Conservation (phyloP, 2,113 vertebrate genomes). For the Catagonus wagneri region DNA sequence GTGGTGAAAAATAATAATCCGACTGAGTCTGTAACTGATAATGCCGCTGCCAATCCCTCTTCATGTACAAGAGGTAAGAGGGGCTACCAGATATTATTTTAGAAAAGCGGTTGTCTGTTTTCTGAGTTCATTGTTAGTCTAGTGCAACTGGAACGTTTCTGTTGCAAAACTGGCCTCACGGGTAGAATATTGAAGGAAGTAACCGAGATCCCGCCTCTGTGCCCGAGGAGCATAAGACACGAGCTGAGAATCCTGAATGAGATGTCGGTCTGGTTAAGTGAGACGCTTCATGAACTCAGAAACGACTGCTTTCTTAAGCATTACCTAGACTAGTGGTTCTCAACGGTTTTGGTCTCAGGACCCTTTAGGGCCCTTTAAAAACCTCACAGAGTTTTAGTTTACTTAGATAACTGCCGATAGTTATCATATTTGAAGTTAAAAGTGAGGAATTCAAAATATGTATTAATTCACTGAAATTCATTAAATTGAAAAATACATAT, state of each 20-base stretch:
- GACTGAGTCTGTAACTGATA: conserved; percentile 44
- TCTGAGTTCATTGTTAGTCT: conserved; percentile 15
- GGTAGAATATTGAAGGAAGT: not conserved
- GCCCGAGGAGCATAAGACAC: not conserved
- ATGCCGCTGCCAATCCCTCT: conserved; percentile 38
- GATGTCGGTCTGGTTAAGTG: not conserved
- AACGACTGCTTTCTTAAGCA: not conserved
- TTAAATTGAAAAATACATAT: too few species aligned
- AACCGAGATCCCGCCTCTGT: not conserved
- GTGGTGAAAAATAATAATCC: conserved; percentile 58
- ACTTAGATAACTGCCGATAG: not conserved
- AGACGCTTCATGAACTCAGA: conserved; percentile 6
- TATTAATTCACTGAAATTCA: not conserved
- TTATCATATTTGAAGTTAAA: not conserved
- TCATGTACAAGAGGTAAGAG: conserved; percentile 82
- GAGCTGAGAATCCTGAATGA: not conserved
- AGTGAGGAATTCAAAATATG: not conserved
- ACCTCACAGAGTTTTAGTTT: not conserved
- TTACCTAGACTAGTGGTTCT: not conserved
- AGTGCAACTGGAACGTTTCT: not conserved
- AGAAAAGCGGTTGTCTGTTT: not conserved
- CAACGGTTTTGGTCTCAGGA: not conserved
- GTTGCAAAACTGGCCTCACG: not conserved
- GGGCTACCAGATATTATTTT: not conserved
- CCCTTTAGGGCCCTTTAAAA: not conserved